A percentile compares a stretch with the other conserved stretches of the same genome.
These are phyloP conservation scores for Lepidocyrtinus sp. DNA, from an alignment of 2,888 invertebrate genomes.

Conservation along the genomic window DNA sequence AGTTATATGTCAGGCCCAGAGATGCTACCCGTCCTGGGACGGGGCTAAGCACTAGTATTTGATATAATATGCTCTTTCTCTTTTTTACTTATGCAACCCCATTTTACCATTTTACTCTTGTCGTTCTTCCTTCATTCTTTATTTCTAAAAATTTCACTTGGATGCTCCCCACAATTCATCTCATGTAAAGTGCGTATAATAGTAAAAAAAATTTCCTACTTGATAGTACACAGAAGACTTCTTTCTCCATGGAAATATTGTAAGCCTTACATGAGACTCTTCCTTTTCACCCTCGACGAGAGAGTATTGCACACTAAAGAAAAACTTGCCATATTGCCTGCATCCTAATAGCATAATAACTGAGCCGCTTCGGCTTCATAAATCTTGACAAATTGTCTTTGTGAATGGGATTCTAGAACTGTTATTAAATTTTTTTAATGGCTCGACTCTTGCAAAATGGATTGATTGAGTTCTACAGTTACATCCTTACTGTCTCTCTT, in stretches of 20 bases:
- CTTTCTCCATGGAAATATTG: constrained; percentile 32
- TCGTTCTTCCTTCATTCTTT: constrained; percentile 16
- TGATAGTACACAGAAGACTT: constrained; percentile 48
- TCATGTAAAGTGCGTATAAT: constrained; percentile 52
- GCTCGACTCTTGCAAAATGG: constrained; percentile 69
- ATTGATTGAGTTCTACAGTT: constrained; percentile 69
- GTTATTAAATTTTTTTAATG: constrained; percentile 71
- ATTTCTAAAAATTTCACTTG: constrained; percentile 40
- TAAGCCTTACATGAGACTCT: constrained; percentile 22
- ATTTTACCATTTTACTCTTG: constrained; percentile 15
- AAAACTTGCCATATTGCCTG: constrained; percentile 65
- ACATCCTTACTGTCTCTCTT: background rate
- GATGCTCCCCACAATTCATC: constrained; percentile 53
- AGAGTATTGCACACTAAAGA: constrained; percentile 39
- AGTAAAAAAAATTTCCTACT: constrained; percentile 37
- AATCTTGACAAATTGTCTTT: constrained; percentile 71
- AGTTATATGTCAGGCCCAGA: too few species aligned
- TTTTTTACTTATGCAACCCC: constrained; percentile 27
- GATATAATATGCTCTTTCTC: constrained; percentile 36
- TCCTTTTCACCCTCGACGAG: constrained; percentile 29
- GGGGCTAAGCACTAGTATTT: too few species aligned
- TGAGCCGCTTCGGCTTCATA: constrained; percentile 68
- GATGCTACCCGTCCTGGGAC: too few species aligned
- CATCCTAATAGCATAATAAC: constrained; percentile 70
- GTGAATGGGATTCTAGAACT: constrained; percentile 69